phyloP scores from a whole-genome alignment of 2,113 vertebrate genomes.

The mouse (Mus musculus) region GRCm39 chr17:61620001-61620500 shows the following conservation, averaged over 20 bases:
- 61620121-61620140: neutral
- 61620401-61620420: neutral
- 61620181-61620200: neutral
- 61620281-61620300: neutral
- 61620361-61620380: neutral
- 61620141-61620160: neutral
- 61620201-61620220: neutral
- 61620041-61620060: neutral
- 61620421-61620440: neutral
- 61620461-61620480: neutral
- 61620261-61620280: constrained; percentile 28
- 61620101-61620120: neutral
- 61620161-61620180: neutral
- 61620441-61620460: neutral
- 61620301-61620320: neutral
- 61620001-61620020: neutral
- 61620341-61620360: neutral
- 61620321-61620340: neutral
- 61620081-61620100: neutral
- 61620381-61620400: neutral
- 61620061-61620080: neutral
- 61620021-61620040: neutral
- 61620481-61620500: neutral
- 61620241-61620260: neutral
- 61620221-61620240: neutral